These are phyloP conservation scores for Distichodus sexfasciatus DNA, from an alignment of 2,797 vertebrate species.

Conservation along the genomic window DNA sequence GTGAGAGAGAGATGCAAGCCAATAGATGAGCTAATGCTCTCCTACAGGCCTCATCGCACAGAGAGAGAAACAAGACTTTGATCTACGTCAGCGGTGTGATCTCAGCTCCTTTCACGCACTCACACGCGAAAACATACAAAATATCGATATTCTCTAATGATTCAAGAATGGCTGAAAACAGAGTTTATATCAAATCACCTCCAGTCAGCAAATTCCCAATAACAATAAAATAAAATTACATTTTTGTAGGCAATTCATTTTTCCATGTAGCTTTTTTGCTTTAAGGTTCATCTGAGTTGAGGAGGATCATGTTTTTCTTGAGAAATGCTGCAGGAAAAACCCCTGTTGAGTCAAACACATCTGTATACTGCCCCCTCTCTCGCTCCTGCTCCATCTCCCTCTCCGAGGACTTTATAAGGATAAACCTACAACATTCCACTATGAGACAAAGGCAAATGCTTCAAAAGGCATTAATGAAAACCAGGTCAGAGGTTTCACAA, in stretches of 20 bases:
- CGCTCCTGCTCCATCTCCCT: neutral
- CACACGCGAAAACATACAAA: slow-evolving; percentile 4
- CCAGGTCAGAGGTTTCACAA: slow-evolving; percentile 62
- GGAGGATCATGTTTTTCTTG: neutral
- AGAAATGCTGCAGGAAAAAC: slow-evolving; percentile 1
- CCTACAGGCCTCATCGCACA: slow-evolving; percentile 2
- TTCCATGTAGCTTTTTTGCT: neutral
- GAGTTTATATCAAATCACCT: slow-evolving; percentile 13
- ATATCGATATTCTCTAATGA: neutral
- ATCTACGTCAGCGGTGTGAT: slow-evolving; percentile 15
- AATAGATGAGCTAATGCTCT: slow-evolving; percentile 13
- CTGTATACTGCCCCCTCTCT: neutral
- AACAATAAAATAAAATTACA: neutral
- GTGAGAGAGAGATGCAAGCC: neutral
- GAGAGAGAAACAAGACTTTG: slow-evolving; percentile 22
- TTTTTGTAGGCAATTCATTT: neutral
- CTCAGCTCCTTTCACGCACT: neutral
- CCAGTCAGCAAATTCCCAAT: slow-evolving; percentile 24
- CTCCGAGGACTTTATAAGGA: neutral
- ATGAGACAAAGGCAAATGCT: slow-evolving; percentile 24
- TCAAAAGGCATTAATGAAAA: slow-evolving; percentile 56
- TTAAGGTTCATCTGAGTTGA: neutral
- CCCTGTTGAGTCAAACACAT: neutral
- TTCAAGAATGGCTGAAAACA: slow-evolving; percentile 36
- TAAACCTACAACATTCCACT: neutral